Percentiles rank a stretch among this genome's conserved stretches.
Evolutionary conservation across 1,140 invertebrate species (phyloP).

Genomic region (Araneus ventricosus): DNA sequence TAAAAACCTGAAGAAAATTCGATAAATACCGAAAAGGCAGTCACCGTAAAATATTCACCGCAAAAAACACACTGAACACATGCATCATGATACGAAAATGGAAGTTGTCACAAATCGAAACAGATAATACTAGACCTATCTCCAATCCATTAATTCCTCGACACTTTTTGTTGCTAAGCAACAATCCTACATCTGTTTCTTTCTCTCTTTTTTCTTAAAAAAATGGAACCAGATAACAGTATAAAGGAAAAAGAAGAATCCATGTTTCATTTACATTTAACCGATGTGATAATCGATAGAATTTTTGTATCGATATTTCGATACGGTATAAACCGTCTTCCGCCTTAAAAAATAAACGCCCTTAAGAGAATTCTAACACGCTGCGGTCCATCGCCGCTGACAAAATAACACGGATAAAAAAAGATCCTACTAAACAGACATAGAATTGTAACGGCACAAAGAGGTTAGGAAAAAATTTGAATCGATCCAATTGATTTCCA

Average conservation of each 20-base stretch:
- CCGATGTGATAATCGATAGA: slow-evolving; percentile 23
- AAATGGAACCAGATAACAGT: not conserved
- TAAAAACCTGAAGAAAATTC: not conserved
- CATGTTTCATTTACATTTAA: slow-evolving; percentile 42
- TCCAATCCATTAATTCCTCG: not conserved
- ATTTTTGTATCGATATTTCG: slow-evolving; percentile 25
- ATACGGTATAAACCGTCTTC: not conserved
- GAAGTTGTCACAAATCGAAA: not conserved
- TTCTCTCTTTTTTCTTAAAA: not conserved
- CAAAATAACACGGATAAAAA: not conserved
- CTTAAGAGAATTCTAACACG: not conserved
- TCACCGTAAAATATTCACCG: too few species aligned
- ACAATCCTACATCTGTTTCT: slow-evolving; percentile 5
- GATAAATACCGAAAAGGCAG: not conserved
- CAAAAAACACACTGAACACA: not conserved
- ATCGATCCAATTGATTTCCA: slow-evolving; percentile 19
- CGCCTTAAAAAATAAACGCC: slow-evolving; percentile 3
- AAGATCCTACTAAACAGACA: not conserved
- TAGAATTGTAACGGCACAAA: not conserved
- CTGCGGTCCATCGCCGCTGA: not conserved
- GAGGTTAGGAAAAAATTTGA: not conserved
- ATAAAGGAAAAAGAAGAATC: not conserved
- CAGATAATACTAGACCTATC: not conserved
- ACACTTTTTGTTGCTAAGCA: slow-evolving; percentile 17
- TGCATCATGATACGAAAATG: not conserved